phyloP scores from a whole-genome alignment of 2,888 invertebrate genomes.

The Drosophila tripunctata region DNA sequence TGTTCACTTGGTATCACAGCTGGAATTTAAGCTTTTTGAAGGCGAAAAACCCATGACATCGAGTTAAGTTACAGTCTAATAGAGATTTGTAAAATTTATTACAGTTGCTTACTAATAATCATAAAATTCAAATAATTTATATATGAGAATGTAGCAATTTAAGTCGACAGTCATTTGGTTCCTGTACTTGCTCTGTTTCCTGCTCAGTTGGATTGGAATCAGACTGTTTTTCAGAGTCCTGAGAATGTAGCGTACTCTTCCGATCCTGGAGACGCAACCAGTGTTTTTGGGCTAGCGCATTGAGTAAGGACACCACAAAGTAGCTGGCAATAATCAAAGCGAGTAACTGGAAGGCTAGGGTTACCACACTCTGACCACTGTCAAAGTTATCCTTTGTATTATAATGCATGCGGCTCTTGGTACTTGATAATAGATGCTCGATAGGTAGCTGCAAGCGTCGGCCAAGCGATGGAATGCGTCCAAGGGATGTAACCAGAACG shows the following conservation, averaged over 20 bases:
- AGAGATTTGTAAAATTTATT: no score
- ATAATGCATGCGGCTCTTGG: conserved; percentile 91
- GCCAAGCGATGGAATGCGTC: conserved; percentile 91
- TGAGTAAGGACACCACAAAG: conserved; percentile 97
- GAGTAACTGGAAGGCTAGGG: conserved; percentile 92
- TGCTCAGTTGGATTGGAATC: background rate
- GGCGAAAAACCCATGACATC: no score
- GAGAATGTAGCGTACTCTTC: background rate
- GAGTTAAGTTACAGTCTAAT: no score
- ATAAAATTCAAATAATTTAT: no score
- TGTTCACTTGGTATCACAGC: no score
- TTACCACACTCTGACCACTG: conserved; percentile 85
- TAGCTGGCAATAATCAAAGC: conserved; percentile 96
- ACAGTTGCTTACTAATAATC: no score
- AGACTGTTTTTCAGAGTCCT: no score
- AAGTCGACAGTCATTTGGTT: background rate
- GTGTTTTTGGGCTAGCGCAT: conserved; percentile 97
- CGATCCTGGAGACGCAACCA: conserved; percentile 86
- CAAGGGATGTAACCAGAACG: conserved; percentile 86
- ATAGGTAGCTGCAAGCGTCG: conserved; percentile 92
- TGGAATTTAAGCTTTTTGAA: no score
- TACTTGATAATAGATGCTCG: conserved; percentile 92
- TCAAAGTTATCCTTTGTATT: conserved; percentile 75
- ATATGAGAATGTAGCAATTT: background rate
- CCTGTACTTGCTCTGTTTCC: background rate